phyloP scores from a whole-genome alignment of 2,797 vertebrate genomes.

The Nannoperca australis region DNA sequence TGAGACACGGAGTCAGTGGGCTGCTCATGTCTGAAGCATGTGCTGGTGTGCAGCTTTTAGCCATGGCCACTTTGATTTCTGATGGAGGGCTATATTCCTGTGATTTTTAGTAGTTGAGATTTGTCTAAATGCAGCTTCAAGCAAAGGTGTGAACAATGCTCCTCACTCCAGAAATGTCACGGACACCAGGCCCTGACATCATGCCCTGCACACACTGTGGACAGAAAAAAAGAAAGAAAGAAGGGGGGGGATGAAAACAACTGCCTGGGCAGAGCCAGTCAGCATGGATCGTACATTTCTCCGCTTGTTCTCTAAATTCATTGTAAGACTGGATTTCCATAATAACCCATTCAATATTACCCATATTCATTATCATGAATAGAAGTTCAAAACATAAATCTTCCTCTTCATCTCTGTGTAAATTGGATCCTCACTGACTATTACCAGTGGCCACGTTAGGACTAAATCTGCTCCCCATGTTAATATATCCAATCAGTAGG shows the following conservation, averaged over 20 bases:
- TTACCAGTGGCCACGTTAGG: slow-evolving; percentile 20
- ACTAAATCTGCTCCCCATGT: slow-evolving; percentile 30
- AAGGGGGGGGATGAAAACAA: background rate
- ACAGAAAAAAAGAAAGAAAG: too few species aligned
- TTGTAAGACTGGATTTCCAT: slow-evolving; percentile 7
- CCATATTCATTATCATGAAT: slow-evolving; percentile 27
- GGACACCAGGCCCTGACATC: slow-evolving; percentile 6
- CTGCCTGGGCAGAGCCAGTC: background rate
- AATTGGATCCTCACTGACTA: slow-evolving; percentile 25
- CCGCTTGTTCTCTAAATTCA: slow-evolving; percentile 17
- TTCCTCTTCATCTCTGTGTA: slow-evolving; percentile 36
- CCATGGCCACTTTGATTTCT: background rate
- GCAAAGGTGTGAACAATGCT: background rate
- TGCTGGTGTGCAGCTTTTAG: background rate
- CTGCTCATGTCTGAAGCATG: background rate
- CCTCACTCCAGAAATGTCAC: slow-evolving; percentile 8
- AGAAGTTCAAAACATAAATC: slow-evolving; percentile 41
- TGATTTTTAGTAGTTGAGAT: background rate
- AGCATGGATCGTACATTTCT: slow-evolving; percentile 6
- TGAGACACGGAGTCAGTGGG: background rate
- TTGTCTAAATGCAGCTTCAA: background rate
- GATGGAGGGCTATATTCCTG: background rate
- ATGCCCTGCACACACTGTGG: too few species aligned
- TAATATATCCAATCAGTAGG: slow-evolving; percentile 30
- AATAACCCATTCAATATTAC: slow-evolving; percentile 25